These are phyloP conservation scores for Oreotrochilus melanogaster DNA, from an alignment of 2,113 vertebrate genomes.

Conservation along the genomic window DNA sequence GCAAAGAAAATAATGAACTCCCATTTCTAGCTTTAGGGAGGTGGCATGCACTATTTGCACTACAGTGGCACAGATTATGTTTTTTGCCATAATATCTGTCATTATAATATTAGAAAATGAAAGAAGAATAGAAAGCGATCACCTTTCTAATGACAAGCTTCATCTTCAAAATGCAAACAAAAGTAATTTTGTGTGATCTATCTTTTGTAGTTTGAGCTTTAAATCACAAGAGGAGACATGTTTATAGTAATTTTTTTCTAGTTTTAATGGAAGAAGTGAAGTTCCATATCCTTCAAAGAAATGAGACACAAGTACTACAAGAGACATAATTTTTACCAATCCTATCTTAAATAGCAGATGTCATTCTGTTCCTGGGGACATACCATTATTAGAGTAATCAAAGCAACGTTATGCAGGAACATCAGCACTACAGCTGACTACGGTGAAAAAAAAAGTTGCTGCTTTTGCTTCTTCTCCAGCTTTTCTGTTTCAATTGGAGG, in stretches of 20 bases:
- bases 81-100: slow-evolving; percentile 26
- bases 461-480: neutral
- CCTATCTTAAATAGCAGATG: neutral
- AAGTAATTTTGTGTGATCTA: neutral
- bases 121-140: slow-evolving; percentile 6
- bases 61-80: slow-evolving; percentile 13
- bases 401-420: neutral
- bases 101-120: slow-evolving; percentile 34
- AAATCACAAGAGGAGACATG: neutral
- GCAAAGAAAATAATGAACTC: neutral
- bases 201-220: slow-evolving; percentile 28
- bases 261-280: slow-evolving; percentile 14
- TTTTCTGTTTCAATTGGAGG: neutral
- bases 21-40: neutral
- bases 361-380: neutral
- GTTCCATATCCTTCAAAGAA: neutral
- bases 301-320: neutral
- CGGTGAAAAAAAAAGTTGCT: neutral
- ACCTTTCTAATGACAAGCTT: slow-evolving; percentile 22
- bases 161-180: slow-evolving; percentile 30
- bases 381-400: neutral
- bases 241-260: neutral
- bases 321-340: neutral
- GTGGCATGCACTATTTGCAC: neutral
- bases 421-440: neutral